These are phyloP conservation scores for Epinephelus awoara DNA, from an alignment of 2,797 vertebrate genomes.

Conservation along the genomic window DNA sequence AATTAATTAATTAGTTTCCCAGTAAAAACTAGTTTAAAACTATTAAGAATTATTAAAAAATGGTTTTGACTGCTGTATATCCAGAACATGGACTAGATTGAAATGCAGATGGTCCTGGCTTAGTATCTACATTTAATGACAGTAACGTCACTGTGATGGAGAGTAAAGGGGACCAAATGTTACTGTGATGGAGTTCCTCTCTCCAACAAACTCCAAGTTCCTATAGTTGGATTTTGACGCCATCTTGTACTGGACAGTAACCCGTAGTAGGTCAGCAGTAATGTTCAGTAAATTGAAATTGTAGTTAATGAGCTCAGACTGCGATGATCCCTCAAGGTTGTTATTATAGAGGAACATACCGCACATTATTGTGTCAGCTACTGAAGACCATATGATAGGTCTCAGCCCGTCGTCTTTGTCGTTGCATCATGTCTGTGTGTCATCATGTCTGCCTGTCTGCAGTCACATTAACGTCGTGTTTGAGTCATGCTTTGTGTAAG, in stretches of 20 bases:
- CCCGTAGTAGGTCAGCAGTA: background rate
- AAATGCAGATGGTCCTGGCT: too few species aligned
- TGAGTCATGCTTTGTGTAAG: conserved; percentile 9
- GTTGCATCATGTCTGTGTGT: background rate
- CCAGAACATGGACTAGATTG: too few species aligned
- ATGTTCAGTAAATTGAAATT: background rate
- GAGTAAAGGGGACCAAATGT: too few species aligned
- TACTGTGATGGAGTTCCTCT: background rate
- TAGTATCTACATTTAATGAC: too few species aligned
- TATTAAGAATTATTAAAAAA: too few species aligned
- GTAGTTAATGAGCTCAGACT: background rate
- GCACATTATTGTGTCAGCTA: background rate
- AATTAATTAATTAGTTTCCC: too few species aligned
- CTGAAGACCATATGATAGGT: background rate
- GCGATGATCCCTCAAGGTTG: background rate
- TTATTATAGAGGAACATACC: background rate
- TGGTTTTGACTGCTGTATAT: too few species aligned
- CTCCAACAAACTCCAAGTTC: background rate
- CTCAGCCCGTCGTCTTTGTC: background rate
- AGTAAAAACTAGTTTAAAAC: too few species aligned
- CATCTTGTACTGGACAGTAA: background rate
- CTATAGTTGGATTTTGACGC: background rate
- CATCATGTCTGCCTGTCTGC: conserved; percentile 1
- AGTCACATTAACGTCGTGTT: conserved; percentile 17
- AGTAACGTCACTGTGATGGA: too few species aligned